A percentile compares a stretch with the other conserved stretches of the same genome.
phyloP scores from a whole-genome alignment of 2,113 vertebrate species.

The Labrus mixtus region DNA sequence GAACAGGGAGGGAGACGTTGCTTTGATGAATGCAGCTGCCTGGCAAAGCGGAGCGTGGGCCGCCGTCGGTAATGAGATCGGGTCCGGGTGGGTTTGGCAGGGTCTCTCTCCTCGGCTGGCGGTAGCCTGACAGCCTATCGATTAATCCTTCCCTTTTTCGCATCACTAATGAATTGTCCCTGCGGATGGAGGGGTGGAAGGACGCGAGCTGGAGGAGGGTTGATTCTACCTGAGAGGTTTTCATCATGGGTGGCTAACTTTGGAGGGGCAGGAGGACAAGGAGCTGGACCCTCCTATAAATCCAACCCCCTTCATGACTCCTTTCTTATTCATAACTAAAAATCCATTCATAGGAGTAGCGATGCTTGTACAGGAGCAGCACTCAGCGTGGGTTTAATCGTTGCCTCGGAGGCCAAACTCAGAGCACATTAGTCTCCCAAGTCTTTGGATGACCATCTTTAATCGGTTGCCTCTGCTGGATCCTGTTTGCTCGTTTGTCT shows the following conservation, averaged over 20 bases:
- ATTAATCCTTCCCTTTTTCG: conserved; percentile 61
- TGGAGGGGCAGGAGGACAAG: conserved; percentile 10
- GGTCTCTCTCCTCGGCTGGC: conserved; percentile 57
- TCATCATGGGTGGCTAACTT: conserved; percentile 42
- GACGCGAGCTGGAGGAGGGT: neutral
- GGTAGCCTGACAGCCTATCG: conserved; percentile 67
- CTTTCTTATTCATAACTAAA: conserved; percentile 15
- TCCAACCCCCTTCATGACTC: neutral
- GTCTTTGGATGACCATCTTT: conserved; percentile 23
- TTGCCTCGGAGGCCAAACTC: conserved; percentile 15
- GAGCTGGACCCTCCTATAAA: neutral
- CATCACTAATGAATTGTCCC: conserved; percentile 68
- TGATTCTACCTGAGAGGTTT: conserved; percentile 20
- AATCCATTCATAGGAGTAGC: neutral
- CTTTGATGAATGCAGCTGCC: conserved; percentile 72
- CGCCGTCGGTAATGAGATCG: conserved; percentile 65
- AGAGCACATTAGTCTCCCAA: conserved; percentile 7
- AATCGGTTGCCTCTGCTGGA: neutral
- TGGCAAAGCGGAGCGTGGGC: conserved; percentile 55
- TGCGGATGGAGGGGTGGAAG: conserved; percentile 12
- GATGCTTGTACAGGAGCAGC: conserved; percentile 8
- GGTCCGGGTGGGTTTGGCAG: conserved; percentile 71
- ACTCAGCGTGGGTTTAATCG: conserved; percentile 22
- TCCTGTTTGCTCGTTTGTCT: conserved; percentile 23
- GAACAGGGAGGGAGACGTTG: conserved; percentile 33